Evolutionary conservation across 2,113 vertebrate genomes (phyloP), one percentile per base, ranked within the genome.

Genomic region (Rhagologus leucostigma): DNA sequence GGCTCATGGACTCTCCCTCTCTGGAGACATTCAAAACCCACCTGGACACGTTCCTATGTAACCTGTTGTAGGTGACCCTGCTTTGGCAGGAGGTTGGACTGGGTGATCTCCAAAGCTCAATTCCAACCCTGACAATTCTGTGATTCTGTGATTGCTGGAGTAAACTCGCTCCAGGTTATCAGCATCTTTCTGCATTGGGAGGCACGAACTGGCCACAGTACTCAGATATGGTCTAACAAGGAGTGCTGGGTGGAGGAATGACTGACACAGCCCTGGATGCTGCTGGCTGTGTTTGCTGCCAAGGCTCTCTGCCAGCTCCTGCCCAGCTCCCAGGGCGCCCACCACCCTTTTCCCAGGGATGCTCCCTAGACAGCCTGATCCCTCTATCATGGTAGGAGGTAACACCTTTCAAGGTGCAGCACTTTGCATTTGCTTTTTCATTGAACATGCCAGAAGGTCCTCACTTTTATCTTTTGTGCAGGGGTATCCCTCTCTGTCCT

Each of bases 301-400:
- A 33, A 29, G 44, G 49, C 32, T 73, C 12, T 7, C 44, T 65
- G 56, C 14, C 3, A 6, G 69, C 49, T 81, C 47, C 64, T 63
- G 42, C 3, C 32, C 59, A 57, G 57, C 32, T 84, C 14, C 35
- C 74, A 53, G 14, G 22, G 6, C 2, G 7, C 15, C 12, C 57
- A 93, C 21, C 10, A 46, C 7, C 11, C 21, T 35, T 68, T 20
- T 39, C 17, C 16, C 35, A 86, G 26, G 39, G 37, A 37, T 84
- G 23, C 10, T 62, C 23, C 29, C 8, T 9, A 3, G 42, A 11
- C 39, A 63, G 35, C 16, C 32, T 69, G 27, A 16, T 20, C 56
- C 10, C 29, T 41, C 0, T 35, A 19, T 7, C 26, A 27, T 2
- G 49, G 17, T 27, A 81, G 2, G 1, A 82, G 32, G 16, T 13